Base-by-base conservation (phyloP, 2,113 vertebrate species). In the Microtus richardsoni region DNA sequence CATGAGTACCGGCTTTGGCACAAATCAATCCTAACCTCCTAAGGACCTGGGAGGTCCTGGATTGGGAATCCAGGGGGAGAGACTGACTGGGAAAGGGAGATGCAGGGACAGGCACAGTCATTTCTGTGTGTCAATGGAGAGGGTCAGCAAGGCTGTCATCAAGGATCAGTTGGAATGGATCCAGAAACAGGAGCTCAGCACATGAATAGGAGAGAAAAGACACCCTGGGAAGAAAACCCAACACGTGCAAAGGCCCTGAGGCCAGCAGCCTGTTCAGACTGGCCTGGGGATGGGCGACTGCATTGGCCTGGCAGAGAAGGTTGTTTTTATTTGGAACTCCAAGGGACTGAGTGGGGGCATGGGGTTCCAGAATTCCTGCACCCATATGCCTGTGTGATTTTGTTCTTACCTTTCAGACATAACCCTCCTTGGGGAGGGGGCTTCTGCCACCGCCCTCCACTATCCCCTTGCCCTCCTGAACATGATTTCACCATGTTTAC, bases 391-490 rank as follows among this genome's bases (percentile, higher is more conserved):
- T 47, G 13, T 30, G 77, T 36, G 54, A 52, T 36, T 30, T n/a
- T 0, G 0, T 36, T 78, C 91, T 82, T 41, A 39, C 19, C 66
- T 54, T 78, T 60, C 9, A n/a, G 89, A 49, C 47, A 73, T 3
- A n/a, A 28, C 66, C 39, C 33, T 33, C 22, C 52, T 5, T 0
- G 0, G 70, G 62, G 3, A 16, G 33, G 66, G n/a, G 3, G 24
- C 82, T 21, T 13, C 30, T n/a, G 3, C 2, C 30, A 9, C 21
- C 2, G 0, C 58, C 9, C 21, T 77, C 14, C 2, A 47, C 28
- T 7, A 5, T 33, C 36, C 7, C 24, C 7, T 49, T 19, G 5
- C 47, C 33, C 0, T 13, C 74, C 62, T 52, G 71, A 91, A 36
- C 16, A 19, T 7, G 2, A 68, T 33, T 13, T 83, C 93, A 0